A percentile compares a stretch with the other conserved stretches of the same genome.
phyloP scores from a whole-genome alignment of 35 echinoderm and acorn worm species.

The Anneissia japonica region DNA sequence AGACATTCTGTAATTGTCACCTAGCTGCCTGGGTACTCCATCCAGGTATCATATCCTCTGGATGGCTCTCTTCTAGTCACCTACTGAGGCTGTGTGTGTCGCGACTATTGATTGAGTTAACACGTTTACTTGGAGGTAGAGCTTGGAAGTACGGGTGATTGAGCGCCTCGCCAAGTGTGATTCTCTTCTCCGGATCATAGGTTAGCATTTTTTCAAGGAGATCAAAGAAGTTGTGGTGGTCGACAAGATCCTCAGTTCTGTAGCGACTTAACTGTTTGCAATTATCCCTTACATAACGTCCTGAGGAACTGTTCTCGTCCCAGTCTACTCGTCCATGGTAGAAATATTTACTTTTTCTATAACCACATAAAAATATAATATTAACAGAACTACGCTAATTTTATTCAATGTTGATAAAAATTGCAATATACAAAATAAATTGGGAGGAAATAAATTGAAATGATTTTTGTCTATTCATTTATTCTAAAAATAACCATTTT shows the following conservation, averaged over 20 bases:
- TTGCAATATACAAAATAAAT: too few species aligned
- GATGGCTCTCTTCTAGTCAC: constrained; percentile 44
- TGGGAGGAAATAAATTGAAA: too few species aligned
- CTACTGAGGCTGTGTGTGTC: constrained; percentile 79
- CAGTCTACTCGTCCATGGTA: constrained; percentile 59
- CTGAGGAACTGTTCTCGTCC: constrained; percentile 76
- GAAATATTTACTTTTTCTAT: constrained; percentile 90
- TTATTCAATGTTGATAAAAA: too few species aligned
- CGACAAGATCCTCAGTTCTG: constrained; percentile 1
- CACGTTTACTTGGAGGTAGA: constrained; percentile 41
- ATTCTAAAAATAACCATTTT: too few species aligned
- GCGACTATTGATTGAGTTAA: constrained; percentile 11
- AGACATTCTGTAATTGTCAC: not conserved
- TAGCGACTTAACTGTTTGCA: constrained; percentile 63
- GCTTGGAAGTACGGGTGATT: constrained; percentile 73
- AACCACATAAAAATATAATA: constrained; percentile 3
- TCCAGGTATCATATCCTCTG: not conserved
- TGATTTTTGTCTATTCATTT: too few species aligned
- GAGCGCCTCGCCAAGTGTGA: constrained; percentile 45
- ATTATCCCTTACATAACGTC: constrained; percentile 90
- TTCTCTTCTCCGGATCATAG: constrained; percentile 61
- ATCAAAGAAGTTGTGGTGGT: constrained; percentile 71
- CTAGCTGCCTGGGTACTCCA: not conserved
- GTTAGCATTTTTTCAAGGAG: constrained; percentile 69
- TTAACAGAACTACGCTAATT: too few species aligned